Evolutionary conservation across 2,797 vertebrate genomes (phyloP), one percentile per base, ranked within the genome.

Genomic region (Taeniopygia guttata): DNA sequence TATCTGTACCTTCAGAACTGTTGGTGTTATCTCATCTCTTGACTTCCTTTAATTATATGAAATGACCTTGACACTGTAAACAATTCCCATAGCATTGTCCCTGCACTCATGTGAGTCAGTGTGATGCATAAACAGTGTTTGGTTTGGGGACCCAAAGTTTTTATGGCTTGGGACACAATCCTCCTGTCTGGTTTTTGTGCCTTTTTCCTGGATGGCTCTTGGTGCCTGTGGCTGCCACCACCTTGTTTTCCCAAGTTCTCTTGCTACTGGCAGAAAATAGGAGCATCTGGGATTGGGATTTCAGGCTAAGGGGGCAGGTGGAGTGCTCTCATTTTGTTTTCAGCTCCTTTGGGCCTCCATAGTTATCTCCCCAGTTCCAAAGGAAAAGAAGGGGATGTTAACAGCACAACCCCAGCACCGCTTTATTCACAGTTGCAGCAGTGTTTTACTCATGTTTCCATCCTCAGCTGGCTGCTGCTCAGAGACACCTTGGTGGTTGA

Each of bases 31-130:
- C 95, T 84, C 93, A 89, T 93, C 69, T 85, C 69, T 78, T 69
- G 93, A 68, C 22, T 96, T 96, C 97, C 96, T 97, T 95, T 84
- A 74, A 91, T 96, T 95, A 81, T 93, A 13, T 16, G 14, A n/a
- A 81, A 54, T 0, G 78, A 34, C 94, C 94, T 95, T 95, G 95
- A 78, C 69, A 6, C 45, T 46, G 80, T 94, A 89, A 96, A 92
- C 93, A 96, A 62, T 85, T 42, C 68, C 74, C 78, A 6, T 76
- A 91, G 90, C 89, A 90, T 96, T 96, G 96, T 96, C 79, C 49
- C 49, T 51, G 36, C 83, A 7, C 59, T 69, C 1, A 4, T 9
- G 52, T 60, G 88, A 96, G 84, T 87, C 92, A 64, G 5, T 1
- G 14, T 13, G 22, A 36, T 38, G 45, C 4, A 2, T 87, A 76